These are phyloP conservation scores for Netelia inedita DNA, from an alignment of 2,888 invertebrate species.

Conservation along the genomic window DNA sequence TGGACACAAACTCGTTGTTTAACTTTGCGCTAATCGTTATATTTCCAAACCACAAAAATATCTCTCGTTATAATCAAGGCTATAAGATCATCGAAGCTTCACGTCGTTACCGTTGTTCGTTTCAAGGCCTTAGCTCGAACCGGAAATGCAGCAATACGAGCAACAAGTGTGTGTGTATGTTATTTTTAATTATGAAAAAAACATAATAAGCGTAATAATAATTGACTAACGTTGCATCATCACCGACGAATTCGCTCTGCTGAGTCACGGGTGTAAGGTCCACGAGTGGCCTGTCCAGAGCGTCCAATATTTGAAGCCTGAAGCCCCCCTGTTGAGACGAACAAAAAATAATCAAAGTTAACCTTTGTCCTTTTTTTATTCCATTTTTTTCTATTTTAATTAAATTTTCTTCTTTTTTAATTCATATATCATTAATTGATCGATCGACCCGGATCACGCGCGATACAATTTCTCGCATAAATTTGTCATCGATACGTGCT, in stretches of 20 bases:
- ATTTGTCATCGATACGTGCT: slow-evolving; percentile 42
- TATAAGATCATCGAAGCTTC: slow-evolving; percentile 24
- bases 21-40: not conserved
- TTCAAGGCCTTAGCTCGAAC: slow-evolving; percentile 29
- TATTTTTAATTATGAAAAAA: not conserved
- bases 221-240: slow-evolving; percentile 94
- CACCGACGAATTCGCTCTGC: slow-evolving; percentile 92
- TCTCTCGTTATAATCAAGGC: slow-evolving; percentile 17
- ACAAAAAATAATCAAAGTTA: slow-evolving; percentile 58
- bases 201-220: slow-evolving; percentile 11
- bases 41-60: not conserved
- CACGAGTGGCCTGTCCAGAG: slow-evolving; percentile 92
- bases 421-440: slow-evolving; percentile 12
- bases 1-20: not conserved
- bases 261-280: slow-evolving; percentile 94
- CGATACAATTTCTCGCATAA: slow-evolving; percentile 32
- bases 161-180: not conserved
- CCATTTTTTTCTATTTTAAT: too few species aligned
- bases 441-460: slow-evolving; percentile 16
- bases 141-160: slow-evolving; percentile 6
- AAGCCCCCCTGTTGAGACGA: slow-evolving; percentile 93
- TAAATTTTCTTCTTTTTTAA: not conserved
- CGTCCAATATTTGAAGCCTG: slow-evolving; percentile 94
- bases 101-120: not conserved
- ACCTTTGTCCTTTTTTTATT: not conserved